phyloP scores from a whole-genome alignment of 2,113 vertebrate genomes.

The Tretioscincus oriximinensis region DNA sequence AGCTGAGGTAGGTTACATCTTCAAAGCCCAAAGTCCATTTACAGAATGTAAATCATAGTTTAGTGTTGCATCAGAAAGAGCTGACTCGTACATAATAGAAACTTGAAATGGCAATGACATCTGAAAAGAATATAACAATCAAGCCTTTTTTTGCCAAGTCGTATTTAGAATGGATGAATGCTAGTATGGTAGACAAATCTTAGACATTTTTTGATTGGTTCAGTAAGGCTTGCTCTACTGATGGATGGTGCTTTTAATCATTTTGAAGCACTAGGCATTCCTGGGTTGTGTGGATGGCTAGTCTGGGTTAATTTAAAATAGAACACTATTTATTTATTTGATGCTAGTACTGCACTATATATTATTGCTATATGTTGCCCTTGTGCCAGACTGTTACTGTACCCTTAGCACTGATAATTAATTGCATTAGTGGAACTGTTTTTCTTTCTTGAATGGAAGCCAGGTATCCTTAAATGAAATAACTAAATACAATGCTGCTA shows the following conservation, averaged over 20 bases:
- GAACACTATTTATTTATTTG: conserved; percentile 27
- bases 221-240: background rate
- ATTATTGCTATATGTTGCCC: conserved; percentile 1
- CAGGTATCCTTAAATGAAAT: conserved; percentile 47
- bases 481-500: conserved; percentile 18
- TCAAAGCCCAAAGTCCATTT: background rate
- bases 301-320: background rate
- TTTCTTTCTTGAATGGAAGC: conserved; percentile 31
- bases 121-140: background rate
- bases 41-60: background rate
- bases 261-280: conserved; percentile 9
- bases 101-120: background rate
- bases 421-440: conserved; percentile 52
- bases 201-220: background rate
- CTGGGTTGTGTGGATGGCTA: background rate
- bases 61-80: background rate
- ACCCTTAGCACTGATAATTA: conserved; percentile 64
- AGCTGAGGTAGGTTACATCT: background rate
- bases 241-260: background rate
- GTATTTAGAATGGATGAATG: background rate
- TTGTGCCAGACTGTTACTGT: conserved; percentile 60
- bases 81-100: background rate
- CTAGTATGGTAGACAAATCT: background rate
- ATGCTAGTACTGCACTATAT: conserved; percentile 2
- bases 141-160: background rate